phyloP scores from a whole-genome alignment of 2,113 vertebrate species.

The Bambusicola thoracicus region DNA sequence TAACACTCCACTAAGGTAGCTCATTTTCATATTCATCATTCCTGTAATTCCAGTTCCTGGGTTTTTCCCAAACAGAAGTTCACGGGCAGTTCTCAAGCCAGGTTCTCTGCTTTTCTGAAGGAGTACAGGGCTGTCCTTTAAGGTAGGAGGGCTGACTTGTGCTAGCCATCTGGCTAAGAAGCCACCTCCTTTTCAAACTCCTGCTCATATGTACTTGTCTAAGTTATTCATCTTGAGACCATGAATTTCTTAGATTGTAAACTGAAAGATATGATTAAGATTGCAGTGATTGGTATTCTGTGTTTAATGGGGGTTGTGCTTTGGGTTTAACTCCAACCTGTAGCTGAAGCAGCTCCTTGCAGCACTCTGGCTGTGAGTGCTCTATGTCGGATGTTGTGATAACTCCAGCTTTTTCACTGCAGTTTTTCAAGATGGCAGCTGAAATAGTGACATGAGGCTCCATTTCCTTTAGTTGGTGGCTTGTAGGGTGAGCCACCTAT shows the following conservation, averaged over 20 bases:
- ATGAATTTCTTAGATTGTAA: not conserved
- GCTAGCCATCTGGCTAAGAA: not conserved
- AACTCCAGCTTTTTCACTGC: not conserved
- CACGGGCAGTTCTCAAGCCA: not conserved
- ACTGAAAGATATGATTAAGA: not conserved
- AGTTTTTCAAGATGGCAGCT: not conserved
- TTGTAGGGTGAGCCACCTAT: accelerated
- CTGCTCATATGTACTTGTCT: accelerated
- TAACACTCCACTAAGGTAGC: not conserved
- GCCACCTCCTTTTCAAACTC: not conserved
- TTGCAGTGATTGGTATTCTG: not conserved
- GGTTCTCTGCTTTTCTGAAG: not conserved
- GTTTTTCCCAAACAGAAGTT: not conserved
- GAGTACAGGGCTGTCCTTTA: not conserved
- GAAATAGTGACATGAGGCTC: accelerated
- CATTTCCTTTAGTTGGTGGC: not conserved
- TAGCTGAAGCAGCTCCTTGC: not conserved
- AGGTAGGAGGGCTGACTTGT: accelerated
- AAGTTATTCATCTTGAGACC: not conserved
- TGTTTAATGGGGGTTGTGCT: not conserved
- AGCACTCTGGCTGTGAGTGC: not conserved
- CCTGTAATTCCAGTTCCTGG: not conserved
- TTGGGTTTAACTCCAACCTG: not conserved
- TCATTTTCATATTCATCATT: not conserved
- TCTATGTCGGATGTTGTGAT: not conserved